Conservation (phyloP, 1,140 invertebrate species). For the Rhopalosiphum maidis region DNA sequence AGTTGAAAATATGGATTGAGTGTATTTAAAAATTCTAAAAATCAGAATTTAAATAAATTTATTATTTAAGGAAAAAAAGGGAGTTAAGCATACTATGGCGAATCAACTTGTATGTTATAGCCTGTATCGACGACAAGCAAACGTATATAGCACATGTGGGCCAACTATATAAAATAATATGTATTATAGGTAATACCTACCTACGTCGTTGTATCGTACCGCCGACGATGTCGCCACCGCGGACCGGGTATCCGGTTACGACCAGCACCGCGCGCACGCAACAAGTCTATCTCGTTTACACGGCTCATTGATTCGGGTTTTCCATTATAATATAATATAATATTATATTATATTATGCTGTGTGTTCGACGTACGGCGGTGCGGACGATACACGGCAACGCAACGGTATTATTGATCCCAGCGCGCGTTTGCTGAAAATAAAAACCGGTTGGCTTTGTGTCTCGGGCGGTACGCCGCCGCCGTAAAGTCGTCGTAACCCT, state of each 20-base stretch:
- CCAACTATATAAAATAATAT: neutral
- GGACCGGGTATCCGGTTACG: constrained; percentile 37
- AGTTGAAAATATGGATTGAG: neutral
- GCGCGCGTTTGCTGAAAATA: constrained; percentile 30
- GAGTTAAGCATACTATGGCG: neutral
- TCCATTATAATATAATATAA: constrained; percentile 21
- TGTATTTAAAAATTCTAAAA: neutral
- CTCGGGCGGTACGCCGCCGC: constrained; percentile 30
- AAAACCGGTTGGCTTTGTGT: constrained; percentile 55
- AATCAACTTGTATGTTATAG: neutral
- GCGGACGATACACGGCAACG: neutral
- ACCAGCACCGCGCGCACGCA: constrained; percentile 14
- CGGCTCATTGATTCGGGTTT: constrained; percentile 54
- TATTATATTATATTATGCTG: neutral
- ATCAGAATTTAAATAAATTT: neutral
- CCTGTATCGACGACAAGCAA: neutral
- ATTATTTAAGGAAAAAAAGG: neutral
- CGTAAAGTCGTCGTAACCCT: constrained; percentile 40
- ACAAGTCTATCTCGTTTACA: constrained; percentile 54
- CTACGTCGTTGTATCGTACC: neutral
- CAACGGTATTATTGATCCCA: neutral
- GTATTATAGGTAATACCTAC: neutral
- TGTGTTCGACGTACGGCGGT: neutral
- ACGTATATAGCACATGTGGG: neutral
- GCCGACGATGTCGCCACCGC: neutral